Base-by-base conservation (phyloP, 2,888 invertebrate genomes). In the Arge pagana region DNA sequence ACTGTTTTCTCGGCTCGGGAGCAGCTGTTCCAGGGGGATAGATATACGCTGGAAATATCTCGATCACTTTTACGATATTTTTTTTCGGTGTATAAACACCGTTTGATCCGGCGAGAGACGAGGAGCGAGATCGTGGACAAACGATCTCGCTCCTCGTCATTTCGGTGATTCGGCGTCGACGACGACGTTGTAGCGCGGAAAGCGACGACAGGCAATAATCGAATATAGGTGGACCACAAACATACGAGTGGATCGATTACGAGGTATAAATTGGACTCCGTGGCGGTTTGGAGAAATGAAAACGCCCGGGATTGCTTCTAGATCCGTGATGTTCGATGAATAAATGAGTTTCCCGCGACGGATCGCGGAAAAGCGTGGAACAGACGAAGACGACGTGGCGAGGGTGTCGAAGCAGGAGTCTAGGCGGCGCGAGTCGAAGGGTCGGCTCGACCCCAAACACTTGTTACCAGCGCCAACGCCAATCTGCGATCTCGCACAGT, bases 371-470 rank as follows among this genome's bases (percentile, higher is more conserved):
- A 48, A 36, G 23, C 24, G 28, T 16, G 39, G 35, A 15, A 28
- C 11, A 24, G n/a, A 43, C 19, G 15, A 50, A 45, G 37, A 21
- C 48, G 13, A 45, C 18, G 10, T 10, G 15, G 11, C n/a, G 36
- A 39, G 45, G 48, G 42, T 51, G 53, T 28, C 28, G 53, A 55
- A 43, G 40, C 50, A 26, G 42, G 36, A 42, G 45, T 18, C 19
- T 43, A 48, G 53, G 51, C 37, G 30, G 53, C 48, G 53, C 51
- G 50, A 33, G 51, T 33, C 28, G 26, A 45, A 45, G 53, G 39
- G 49, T 56, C 50, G 45, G 43, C 42, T 43, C 33, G 52, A 52
- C 49, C 49, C 53, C 37, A 30, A 48, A 43, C 52, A 39, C 56
- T 54, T 53, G 53, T 53, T 40, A 48, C 48, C 49, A 33, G 40